Evolutionary conservation across 2,797 vertebrate species (phyloP), one percentile per base, ranked within the genome.

Genomic region (Spea hammondii): DNA sequence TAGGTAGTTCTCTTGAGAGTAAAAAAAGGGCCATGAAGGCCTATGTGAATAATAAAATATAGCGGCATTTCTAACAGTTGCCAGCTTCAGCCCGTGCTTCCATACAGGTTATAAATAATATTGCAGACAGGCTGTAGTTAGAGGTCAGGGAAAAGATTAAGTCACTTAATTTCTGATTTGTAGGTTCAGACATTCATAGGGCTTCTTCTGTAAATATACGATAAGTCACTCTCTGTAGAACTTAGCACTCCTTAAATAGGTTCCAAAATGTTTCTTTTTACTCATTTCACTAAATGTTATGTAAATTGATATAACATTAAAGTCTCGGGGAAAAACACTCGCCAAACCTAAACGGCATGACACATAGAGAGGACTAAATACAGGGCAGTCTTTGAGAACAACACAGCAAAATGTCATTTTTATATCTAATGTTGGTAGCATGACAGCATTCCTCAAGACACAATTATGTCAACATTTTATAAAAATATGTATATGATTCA

Each of bases 301-400:
- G 57, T 79, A 5, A 64, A 74, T 53, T 70, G 32, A 44, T 12
- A 75, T 54, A 32, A 65, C 51, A 68, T 8, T n/a, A 74, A 70
- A 74, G 54, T 48, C 10, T 13, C 46, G 64, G 17, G 64, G 6
- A 45, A 59, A 9, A 73, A 73, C 71, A 64, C 14, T 49, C 14
- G 17, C 77, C 65, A 60, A 74, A 48, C 57, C 13, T 64, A 11
- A 17, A 5, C 51, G 8, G 8, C 4, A 50, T 79, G 78, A 79
- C 65, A 74, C 71, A 79, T 50, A 8, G 55, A 32, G 6, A 47
- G 6, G 32, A 5, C 55, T 75, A 74, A 75, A 70, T 79, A 79
- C 50, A 69, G 72, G 11, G 55, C 54, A 74, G 70, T 51, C 62
- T n/a, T 9, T 48, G 8, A 49, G 14, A 73, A 45, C 64, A 59